Evolutionary conservation across 1,140 invertebrate species (phyloP).

Genomic region (Drosophila parvula): DNA sequence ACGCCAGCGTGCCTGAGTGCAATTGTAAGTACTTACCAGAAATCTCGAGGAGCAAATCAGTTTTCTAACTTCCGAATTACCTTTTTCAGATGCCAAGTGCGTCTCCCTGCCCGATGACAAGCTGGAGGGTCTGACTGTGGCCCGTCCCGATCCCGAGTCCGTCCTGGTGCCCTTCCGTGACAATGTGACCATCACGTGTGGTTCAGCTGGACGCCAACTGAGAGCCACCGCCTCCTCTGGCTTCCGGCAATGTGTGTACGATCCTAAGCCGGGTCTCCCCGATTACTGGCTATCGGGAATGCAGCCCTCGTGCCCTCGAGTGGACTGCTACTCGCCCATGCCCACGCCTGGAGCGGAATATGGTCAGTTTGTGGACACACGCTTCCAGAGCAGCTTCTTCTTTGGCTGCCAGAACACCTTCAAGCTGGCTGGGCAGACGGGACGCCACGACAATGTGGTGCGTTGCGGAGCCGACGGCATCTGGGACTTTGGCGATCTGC

Average conservation of each 20-base stretch:
- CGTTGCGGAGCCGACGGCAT: constrained; percentile 95
- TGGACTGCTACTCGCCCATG: constrained; percentile 94
- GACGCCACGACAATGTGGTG: constrained; percentile 95
- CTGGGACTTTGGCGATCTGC: constrained; percentile 98
- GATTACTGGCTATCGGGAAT: constrained; percentile 96
- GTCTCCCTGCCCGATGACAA: constrained; percentile 95
- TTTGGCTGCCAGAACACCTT: constrained; percentile 99
- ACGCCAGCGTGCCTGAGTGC: constrained; percentile 96
- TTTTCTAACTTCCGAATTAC: constrained; percentile 2
- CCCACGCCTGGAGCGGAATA: constrained; percentile 96
- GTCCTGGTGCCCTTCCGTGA: constrained; percentile 94
- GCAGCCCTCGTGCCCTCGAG: constrained; percentile 92
- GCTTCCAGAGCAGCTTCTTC: constrained; percentile 96
- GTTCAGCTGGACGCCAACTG: constrained; percentile 90
- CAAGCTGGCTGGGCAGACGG: constrained; percentile 95
- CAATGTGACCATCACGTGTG: constrained; percentile 94
- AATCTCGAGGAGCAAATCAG: too few relatives aligned
- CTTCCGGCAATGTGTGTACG: constrained; percentile 97
- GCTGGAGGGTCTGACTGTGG: constrained; percentile 91
- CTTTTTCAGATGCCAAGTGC: constrained; percentile 91
- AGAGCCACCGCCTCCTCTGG: constrained; percentile 91
- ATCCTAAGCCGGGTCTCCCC: constrained; percentile 94
- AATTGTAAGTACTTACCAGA: constrained; percentile 88
- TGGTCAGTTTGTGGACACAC: constrained; percentile 93
- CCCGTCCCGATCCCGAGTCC: constrained; percentile 90